Conservation (phyloP, 2,113 vertebrate species). For the Prietella phreatophila region DNA sequence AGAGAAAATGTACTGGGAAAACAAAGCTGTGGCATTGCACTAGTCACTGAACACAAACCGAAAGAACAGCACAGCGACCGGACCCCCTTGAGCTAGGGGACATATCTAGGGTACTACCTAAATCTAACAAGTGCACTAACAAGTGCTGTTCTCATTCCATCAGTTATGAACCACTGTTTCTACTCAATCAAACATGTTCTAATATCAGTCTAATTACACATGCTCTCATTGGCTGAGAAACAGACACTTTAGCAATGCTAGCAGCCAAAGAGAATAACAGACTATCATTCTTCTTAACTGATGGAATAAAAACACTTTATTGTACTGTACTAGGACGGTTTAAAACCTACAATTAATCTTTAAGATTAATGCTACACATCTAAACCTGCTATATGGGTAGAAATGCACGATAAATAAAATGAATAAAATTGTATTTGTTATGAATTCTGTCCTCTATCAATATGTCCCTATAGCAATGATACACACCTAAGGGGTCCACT, state of each 20-base stretch:
- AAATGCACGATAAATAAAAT: background rate
- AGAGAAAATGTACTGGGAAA: slow-evolving; percentile 29
- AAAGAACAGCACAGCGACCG: slow-evolving; percentile 33
- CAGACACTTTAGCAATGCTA: background rate
- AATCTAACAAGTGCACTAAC: background rate
- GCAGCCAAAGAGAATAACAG: background rate
- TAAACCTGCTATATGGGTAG: background rate
- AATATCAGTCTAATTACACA: background rate
- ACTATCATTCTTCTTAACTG: background rate
- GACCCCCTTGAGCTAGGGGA: background rate
- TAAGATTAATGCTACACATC: background rate
- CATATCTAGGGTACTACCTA: background rate
- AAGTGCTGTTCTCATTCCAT: background rate
- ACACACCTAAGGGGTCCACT: background rate
- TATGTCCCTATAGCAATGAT: background rate
- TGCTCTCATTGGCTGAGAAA: background rate
- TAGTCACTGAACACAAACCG: slow-evolving; percentile 40
- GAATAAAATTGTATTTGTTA: background rate
- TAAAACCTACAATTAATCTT: background rate
- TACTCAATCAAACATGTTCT: background rate
- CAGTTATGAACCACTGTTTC: background rate
- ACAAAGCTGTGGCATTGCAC: background rate
- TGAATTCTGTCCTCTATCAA: background rate
- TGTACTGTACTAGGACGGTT: background rate
- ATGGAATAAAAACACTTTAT: background rate